These are phyloP conservation scores for Mystacornis crossleyi DNA, from an alignment of 2,113 vertebrate genomes.

Conservation along the genomic window DNA sequence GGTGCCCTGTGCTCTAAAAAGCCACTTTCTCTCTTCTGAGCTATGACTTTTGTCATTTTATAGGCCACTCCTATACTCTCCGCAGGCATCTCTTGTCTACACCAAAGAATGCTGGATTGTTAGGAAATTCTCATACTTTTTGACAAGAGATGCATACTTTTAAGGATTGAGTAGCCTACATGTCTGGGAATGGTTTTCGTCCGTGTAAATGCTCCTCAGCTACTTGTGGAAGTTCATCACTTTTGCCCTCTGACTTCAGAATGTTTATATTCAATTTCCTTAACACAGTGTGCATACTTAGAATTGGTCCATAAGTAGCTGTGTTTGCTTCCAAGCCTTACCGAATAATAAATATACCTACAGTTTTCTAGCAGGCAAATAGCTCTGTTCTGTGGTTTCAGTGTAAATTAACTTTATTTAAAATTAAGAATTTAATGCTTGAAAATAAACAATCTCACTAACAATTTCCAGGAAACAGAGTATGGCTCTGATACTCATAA, in stretches of 20 bases:
- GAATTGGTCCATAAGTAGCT: not conserved
- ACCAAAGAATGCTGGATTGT: not conserved
- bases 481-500: not conserved
- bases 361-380: not conserved
- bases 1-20: not conserved
- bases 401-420: not conserved
- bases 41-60: not conserved
- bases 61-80: not conserved
- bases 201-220: not conserved
- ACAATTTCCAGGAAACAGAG: not conserved
- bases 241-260: not conserved
- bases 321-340: not conserved
- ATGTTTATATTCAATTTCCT: not conserved
- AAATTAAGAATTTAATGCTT: not conserved
- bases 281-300: not conserved
- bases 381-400: not conserved
- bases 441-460: not conserved
- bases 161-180: not conserved
- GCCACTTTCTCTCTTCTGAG: not conserved
- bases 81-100: not conserved
- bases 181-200: not conserved
- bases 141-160: not conserved
- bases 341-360: not conserved
- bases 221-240: not conserved
- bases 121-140: not conserved